A percentile compares a stretch with the other conserved stretches of the same genome.
Conservation (phyloP, 2,797 vertebrate species). For the Huso huso region DNA sequence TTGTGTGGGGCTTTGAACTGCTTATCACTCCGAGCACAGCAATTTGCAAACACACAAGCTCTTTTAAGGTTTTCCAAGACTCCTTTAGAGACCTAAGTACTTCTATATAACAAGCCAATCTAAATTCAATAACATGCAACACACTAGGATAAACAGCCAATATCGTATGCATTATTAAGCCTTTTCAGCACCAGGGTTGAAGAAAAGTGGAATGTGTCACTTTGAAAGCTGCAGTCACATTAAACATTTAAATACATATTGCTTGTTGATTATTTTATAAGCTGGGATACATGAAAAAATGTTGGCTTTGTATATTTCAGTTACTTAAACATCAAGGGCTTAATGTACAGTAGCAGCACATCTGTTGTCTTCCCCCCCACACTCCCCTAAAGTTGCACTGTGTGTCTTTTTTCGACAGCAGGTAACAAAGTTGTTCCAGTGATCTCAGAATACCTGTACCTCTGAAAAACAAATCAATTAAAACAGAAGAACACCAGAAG, state of each 20-base stretch:
- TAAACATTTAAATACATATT: no score
- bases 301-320: neutral
- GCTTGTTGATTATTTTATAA: no score
- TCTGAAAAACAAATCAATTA: no score
- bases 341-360: neutral
- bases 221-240: neutral
- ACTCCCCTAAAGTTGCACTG: no score
- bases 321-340: neutral
- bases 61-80: slow-evolving; percentile 56
- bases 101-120: neutral
- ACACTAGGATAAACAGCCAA: neutral
- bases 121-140: slow-evolving; percentile 2
- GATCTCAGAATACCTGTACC: no score
- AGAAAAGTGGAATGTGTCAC: neutral
- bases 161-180: slow-evolving; percentile 2
- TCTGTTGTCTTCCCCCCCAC: no score
- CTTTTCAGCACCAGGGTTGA: slow-evolving; percentile 1
- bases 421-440: no score
- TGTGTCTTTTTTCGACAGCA: no score
- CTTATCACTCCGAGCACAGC: slow-evolving; percentile 69
- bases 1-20: slow-evolving; percentile 57
- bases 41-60: slow-evolving; percentile 54
- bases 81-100: slow-evolving; percentile 5
- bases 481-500: no score
- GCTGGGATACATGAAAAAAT: neutral